Percentiles rank a stretch among this genome's conserved stretches.
Evolutionary conservation across 1,140 invertebrate genomes (phyloP).

Genomic region (Eumaeus atala): DNA sequence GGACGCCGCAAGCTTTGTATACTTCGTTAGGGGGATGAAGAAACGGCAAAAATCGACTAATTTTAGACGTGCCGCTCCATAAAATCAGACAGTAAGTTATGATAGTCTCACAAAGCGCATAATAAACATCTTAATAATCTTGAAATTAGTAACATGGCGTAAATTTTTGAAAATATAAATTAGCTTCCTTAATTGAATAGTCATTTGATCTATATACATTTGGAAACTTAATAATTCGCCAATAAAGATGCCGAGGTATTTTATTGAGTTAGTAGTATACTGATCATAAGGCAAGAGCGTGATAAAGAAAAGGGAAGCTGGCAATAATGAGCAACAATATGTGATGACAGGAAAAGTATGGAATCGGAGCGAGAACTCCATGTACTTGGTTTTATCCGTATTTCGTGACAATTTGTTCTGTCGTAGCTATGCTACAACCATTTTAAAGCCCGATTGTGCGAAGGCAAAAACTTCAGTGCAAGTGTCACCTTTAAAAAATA

Average conservation of each 20-base stretch:
- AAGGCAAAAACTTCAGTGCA: constrained; percentile 7
- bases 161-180: constrained; percentile 16
- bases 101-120: constrained; percentile 10
- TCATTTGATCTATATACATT: not conserved
- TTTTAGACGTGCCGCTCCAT: constrained; percentile 17
- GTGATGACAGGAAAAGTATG: not conserved
- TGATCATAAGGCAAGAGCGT: not conserved
- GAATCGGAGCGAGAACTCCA: constrained; percentile 1
- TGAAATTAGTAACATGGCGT: not conserved
- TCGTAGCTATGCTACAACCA: constrained; percentile 10
- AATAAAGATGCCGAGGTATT: constrained; percentile 16
- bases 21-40: constrained; percentile 3
- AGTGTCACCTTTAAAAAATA: constrained; percentile 10
- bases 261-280: constrained; percentile 5
- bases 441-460: constrained; percentile 8
- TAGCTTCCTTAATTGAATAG: constrained; percentile 8
- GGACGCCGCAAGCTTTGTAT: constrained; percentile 1
- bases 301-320: not conserved
- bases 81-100: constrained; percentile 14
- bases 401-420: constrained; percentile 14
- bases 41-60: constrained; percentile 8
- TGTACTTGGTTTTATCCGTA: constrained; percentile 15
- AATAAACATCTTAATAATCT: constrained; percentile 13
- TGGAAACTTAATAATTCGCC: constrained; percentile 11
- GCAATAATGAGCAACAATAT: constrained; percentile 8